These are phyloP conservation scores for Ischnura elegans DNA, from an alignment of 2,888 invertebrate species.

Conservation along the genomic window DNA sequence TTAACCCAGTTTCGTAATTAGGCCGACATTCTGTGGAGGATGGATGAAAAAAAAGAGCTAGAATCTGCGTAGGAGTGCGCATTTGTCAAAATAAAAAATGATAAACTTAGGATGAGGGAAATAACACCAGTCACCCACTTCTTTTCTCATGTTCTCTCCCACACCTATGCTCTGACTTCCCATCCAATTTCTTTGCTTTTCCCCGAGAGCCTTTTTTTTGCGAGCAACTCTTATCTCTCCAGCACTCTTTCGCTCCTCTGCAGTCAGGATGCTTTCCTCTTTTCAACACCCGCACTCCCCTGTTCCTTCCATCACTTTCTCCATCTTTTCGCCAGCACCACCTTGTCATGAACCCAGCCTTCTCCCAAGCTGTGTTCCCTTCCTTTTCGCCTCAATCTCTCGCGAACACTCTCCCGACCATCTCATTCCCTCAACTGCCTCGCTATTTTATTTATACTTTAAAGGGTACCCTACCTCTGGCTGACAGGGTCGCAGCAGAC, in stretches of 20 bases:
- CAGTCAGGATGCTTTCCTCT: background rate
- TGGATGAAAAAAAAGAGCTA: background rate
- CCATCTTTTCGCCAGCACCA: background rate
- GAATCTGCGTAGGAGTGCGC: background rate
- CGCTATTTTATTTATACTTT: background rate
- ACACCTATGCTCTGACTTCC: background rate
- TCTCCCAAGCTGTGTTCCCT: background rate
- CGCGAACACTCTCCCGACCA: background rate
- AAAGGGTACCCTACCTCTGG: too few species aligned
- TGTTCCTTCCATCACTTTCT: background rate
- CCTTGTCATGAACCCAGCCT: background rate
- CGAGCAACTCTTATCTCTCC: background rate
- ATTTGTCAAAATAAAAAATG: background rate
- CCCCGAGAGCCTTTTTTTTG: background rate
- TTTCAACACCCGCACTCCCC: too few species aligned
- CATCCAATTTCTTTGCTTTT: constrained; percentile 9
- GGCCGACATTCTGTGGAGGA: background rate
- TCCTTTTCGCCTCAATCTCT: background rate
- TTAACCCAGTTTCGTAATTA: background rate
- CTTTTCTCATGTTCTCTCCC: background rate
- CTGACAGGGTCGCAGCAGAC: too few species aligned
- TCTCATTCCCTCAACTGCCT: background rate
- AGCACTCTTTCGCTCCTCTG: background rate
- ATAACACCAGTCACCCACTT: background rate
- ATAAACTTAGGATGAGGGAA: background rate